Percentiles rank a stretch among this genome's conserved stretches.
Conservation (phyloP, 2,113 vertebrate species). For the Pycnonotus jocosus region DNA sequence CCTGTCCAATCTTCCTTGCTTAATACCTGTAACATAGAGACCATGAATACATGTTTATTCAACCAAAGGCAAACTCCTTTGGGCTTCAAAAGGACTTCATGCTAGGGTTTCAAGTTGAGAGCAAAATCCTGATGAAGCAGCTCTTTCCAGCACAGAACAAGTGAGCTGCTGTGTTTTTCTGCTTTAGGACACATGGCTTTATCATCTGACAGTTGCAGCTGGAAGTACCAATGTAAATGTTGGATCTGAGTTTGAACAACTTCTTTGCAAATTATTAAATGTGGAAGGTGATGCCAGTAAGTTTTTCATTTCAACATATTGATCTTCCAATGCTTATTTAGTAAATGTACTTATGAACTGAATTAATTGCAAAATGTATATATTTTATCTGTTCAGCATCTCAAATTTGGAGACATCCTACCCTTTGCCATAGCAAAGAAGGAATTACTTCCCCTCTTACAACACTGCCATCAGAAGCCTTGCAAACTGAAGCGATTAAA, state of each 20-base stretch:
- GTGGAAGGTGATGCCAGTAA: slow-evolving; percentile 87
- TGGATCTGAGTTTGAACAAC: slow-evolving; percentile 94
- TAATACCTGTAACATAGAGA: not conserved
- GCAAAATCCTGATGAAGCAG: not conserved
- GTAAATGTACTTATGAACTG: not conserved
- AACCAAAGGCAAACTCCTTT: not conserved
- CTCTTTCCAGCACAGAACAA: not conserved
- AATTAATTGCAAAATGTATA: not conserved
- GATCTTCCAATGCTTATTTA: not conserved
- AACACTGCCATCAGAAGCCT: slow-evolving; percentile 91
- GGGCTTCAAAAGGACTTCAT: not conserved
- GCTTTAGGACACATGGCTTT: slow-evolving; percentile 89
- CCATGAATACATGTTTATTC: not conserved
- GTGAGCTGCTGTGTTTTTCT: not conserved
- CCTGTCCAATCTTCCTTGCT: not conserved
- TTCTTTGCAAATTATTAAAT: slow-evolving; percentile 88
- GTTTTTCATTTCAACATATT: slow-evolving; percentile 32
- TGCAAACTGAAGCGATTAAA: slow-evolving; percentile 96
- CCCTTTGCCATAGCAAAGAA: slow-evolving; percentile 93
- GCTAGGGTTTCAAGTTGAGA: not conserved
- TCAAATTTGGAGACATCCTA: slow-evolving; percentile 91
- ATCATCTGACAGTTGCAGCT: slow-evolving; percentile 90
- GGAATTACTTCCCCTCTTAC: slow-evolving; percentile 89
- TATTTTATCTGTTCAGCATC: slow-evolving; percentile 73
- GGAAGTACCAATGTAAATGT: slow-evolving; percentile 82